These are phyloP conservation scores for Taeniopygia guttata DNA, from an alignment of 2,797 vertebrate species.

Conservation along the genomic window DNA sequence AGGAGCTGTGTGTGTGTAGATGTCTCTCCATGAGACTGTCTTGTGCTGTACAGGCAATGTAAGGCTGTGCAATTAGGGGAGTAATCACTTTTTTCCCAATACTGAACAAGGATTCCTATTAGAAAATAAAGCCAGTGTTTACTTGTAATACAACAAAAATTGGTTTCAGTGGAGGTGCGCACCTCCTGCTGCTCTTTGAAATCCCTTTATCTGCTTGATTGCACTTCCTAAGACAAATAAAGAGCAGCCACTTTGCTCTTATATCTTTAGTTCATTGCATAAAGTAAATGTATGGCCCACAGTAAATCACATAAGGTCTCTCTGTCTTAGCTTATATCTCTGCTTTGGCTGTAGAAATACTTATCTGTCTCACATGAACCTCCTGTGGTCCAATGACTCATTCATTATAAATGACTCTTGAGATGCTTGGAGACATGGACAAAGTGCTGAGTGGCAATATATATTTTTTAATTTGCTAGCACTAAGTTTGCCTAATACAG, in stretches of 20 bases:
- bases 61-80: not conserved
- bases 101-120: not conserved
- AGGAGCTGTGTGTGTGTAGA: not conserved
- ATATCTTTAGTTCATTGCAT: not conserved
- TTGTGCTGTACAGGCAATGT: not conserved
- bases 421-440: not conserved
- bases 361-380: not conserved
- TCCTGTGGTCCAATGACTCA: constrained; percentile 17
- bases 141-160: not conserved
- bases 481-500: not conserved
- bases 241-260: not conserved
- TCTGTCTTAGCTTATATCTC: not conserved
- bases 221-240: not conserved
- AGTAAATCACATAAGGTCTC: not conserved
- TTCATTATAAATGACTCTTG: not conserved
- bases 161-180: not conserved
- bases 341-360: constrained; percentile 9
- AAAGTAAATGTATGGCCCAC: not conserved
- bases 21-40: not conserved
- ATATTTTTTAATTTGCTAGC: not conserved
- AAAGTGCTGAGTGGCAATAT: not conserved
- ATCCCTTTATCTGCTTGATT: not conserved
- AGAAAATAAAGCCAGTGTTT: not conserved
- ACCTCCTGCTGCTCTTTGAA: not conserved
- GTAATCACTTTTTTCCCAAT: not conserved